phyloP scores from a whole-genome alignment of 2,888 invertebrate genomes.

The Imbricaverruca yamaguchii region DNA sequence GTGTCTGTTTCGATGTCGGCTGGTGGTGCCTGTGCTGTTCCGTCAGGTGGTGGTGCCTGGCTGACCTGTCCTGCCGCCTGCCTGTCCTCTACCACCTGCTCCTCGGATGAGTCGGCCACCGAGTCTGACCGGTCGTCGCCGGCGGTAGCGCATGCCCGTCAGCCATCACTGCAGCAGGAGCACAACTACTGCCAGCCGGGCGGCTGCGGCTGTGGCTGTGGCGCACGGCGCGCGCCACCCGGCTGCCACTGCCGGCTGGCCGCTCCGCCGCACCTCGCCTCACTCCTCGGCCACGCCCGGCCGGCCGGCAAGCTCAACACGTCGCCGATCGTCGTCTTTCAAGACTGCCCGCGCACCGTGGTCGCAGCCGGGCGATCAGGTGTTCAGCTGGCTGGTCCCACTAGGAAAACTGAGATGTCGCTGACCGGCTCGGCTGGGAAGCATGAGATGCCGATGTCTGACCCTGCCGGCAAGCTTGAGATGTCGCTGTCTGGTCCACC shows the following conservation, averaged over 20 bases:
- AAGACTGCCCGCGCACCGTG: background rate
- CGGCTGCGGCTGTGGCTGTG: background rate
- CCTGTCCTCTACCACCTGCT: background rate
- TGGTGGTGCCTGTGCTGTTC: too few species aligned
- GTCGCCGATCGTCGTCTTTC: constrained; percentile 6
- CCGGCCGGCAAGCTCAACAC: background rate
- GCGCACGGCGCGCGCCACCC: background rate
- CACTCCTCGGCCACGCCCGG: background rate
- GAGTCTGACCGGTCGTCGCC: background rate
- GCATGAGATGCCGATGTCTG: too few species aligned
- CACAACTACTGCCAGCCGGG: constrained; percentile 13
- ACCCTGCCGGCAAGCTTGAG: too few species aligned
- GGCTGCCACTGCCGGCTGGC: background rate
- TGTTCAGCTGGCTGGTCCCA: too few species aligned
- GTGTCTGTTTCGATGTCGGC: too few species aligned
- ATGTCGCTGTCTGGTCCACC: too few species aligned
- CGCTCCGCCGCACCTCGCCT: background rate
- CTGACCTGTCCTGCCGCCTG: background rate
- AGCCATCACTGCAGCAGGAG: background rate
- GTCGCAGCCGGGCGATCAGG: background rate
- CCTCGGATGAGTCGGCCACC: background rate
- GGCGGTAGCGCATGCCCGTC: background rate
- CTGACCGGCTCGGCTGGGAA: too few species aligned
- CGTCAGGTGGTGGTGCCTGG: background rate
- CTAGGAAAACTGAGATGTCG: too few species aligned